Base-by-base conservation (phyloP, 1,140 invertebrate genomes). In the Orussus abietinus region DNA sequence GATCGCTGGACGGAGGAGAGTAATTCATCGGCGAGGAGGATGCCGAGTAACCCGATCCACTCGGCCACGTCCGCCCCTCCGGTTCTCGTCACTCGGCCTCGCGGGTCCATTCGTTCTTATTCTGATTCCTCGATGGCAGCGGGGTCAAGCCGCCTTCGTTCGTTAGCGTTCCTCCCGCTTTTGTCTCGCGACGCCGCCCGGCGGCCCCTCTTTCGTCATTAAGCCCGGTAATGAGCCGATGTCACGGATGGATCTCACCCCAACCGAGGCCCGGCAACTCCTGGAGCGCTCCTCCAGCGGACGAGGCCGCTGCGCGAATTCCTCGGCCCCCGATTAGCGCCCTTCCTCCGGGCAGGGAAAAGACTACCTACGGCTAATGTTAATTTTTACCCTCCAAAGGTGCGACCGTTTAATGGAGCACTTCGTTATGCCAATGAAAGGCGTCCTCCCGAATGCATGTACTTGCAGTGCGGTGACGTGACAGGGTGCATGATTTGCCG, bases 21-120 rank as follows among this genome's bases (percentile, higher is more conserved):
- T 65, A 70, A 70, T 73, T 70, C 64, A 62, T 60, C 62, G 61
- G 53, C 64, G 53, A 58, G 30, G 55, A 61, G 64, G 65, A 72
- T 66, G 69, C 59, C 58, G 60, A 54, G 64, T 67, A 67, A 67
- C 59, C 49, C 53, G 64, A 67, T 65, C 56, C 38, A 36, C 52
- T 47, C 50, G 41, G 40, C 51, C 51, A 52, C 58, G 59, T 59
- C 52, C 51, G 55, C 38, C 56, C 34, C 22, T 20, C 12, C 18
- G 17, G 11, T 18, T 36, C 31, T 50, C 54, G 39, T 11, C 48
- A 34, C 35, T 54, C 38, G 49, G 42, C 51, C 38, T 51, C 37
- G 21, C 35, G 36, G n/a, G 15, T 51, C 43, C 39, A 42, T 40
- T n/a, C 10, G 14, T 30, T 48, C 47, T 55, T 52, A 49, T 53